Percentiles rank a stretch among this genome's conserved stretches.
These are phyloP conservation scores for Crotophaga sulcirostris DNA, from an alignment of 2,113 vertebrate genomes.

Conservation along the genomic window DNA sequence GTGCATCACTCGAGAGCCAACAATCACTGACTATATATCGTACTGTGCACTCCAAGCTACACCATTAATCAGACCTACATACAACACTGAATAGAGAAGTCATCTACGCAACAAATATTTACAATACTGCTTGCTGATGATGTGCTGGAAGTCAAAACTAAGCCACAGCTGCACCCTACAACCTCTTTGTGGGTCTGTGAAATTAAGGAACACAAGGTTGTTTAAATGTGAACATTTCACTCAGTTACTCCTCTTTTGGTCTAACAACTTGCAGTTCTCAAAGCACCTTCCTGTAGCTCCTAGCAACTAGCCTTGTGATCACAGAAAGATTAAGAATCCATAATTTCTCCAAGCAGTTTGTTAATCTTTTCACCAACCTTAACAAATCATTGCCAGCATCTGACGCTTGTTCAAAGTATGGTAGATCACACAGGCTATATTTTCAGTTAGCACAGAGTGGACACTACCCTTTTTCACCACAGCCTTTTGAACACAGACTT, in stretches of 20 bases:
- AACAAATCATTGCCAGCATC: not conserved
- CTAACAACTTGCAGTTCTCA: not conserved
- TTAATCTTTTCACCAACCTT: not conserved
- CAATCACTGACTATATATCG: fast-evolving
- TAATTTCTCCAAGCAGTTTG: not conserved
- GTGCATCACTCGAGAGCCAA: not conserved
- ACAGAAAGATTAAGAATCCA: not conserved
- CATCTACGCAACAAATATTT: not conserved
- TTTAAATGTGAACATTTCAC: not conserved
- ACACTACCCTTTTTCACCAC: not conserved
- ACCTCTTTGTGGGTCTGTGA: not conserved
- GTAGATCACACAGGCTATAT: not conserved
- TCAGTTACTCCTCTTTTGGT: not conserved
- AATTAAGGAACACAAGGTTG: not conserved
- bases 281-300: not conserved
- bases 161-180: not conserved
- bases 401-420: not conserved
- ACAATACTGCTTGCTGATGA: not conserved
- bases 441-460: not conserved
- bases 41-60: not conserved
- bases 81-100: not conserved
- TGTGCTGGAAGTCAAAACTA: not conserved
- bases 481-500: not conserved
- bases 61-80: not conserved
- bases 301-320: not conserved